Percentiles rank a stretch among this genome's conserved stretches.
Evolutionary conservation across 1,140 invertebrate genomes (phyloP).

Genomic region (Cyphomyrmex costatus): DNA sequence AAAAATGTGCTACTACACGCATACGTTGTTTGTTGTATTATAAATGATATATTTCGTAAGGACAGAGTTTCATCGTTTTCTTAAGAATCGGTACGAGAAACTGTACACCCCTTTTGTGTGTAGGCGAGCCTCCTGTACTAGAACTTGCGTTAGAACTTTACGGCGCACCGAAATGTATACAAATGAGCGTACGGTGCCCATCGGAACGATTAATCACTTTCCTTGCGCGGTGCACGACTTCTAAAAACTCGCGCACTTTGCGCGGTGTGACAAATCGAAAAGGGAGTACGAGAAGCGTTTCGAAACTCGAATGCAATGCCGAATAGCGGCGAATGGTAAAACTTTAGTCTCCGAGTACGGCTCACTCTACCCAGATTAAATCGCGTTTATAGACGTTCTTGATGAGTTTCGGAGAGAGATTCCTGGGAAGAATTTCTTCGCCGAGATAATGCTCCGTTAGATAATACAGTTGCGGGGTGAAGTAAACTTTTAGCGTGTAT

Average conservation of each 20-base stretch:
- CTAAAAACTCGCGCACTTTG: constrained; percentile 44
- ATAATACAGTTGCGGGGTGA: constrained; percentile 43
- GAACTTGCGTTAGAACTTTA: constrained; percentile 32
- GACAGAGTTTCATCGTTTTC: constrained; percentile 24
- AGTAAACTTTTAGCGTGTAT: constrained; percentile 50
- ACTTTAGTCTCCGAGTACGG: constrained; percentile 27
- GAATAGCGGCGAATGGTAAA: constrained; percentile 55
- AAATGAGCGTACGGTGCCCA: constrained; percentile 40
- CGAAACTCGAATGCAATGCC: constrained; percentile 15
- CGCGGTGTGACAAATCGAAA: constrained; percentile 55
- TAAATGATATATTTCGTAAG: constrained; percentile 20
- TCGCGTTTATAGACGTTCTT: constrained; percentile 55
- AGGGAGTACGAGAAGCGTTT: neutral
- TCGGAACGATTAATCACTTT: constrained; percentile 63
- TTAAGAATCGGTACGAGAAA: constrained; percentile 16
- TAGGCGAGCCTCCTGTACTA: neutral
- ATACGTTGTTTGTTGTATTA: neutral
- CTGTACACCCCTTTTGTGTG: constrained; percentile 8
- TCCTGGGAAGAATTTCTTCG: constrained; percentile 41
- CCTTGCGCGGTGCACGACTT: constrained; percentile 42
- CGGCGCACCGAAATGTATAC: constrained; percentile 40
- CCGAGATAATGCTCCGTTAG: constrained; percentile 51
- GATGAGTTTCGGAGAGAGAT: constrained; percentile 51
- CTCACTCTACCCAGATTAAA: constrained; percentile 56
- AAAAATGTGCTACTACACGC: neutral